A percentile compares a stretch with the other conserved stretches of the same genome.
These are phyloP conservation scores for Caenorhabditis uteleia DNA, from an alignment of 2,888 invertebrate species.

Conservation along the genomic window DNA sequence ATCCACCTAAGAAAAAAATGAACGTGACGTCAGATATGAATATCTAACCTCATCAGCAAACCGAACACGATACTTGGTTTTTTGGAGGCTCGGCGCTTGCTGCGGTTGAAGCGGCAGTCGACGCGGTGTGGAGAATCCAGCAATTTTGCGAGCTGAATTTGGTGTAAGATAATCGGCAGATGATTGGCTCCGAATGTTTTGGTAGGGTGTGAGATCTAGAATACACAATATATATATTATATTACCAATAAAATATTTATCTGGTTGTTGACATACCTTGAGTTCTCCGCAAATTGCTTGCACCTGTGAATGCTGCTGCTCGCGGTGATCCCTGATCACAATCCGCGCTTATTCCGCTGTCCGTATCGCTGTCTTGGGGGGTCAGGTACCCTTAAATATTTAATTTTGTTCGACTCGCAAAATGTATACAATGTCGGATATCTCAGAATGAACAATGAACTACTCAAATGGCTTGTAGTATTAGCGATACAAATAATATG, in stretches of 20 bases:
- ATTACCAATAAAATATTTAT: background rate
- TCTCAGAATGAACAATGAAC: too few relatives aligned
- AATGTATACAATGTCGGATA: too few relatives aligned
- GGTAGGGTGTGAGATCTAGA: slow-evolving; percentile 13
- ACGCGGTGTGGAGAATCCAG: slow-evolving; percentile 39
- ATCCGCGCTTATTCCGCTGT: slow-evolving; percentile 61
- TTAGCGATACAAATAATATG: too few relatives aligned
- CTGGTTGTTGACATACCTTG: slow-evolving; percentile 12
- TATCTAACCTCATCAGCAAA: slow-evolving; percentile 57
- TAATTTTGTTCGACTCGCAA: too few relatives aligned
- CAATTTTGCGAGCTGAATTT: slow-evolving; percentile 49
- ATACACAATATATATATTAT: too few relatives aligned
- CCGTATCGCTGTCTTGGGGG: slow-evolving; percentile 58
- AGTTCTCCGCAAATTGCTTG: too few relatives aligned
- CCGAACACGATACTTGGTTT: slow-evolving; percentile 53
- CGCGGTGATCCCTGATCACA: slow-evolving; percentile 52
- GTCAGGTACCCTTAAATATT: slow-evolving; percentile 39
- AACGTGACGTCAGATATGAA: background rate
- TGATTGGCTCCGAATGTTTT: slow-evolving; percentile 29
- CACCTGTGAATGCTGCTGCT: slow-evolving; percentile 3
- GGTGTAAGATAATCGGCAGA: slow-evolving; percentile 55
- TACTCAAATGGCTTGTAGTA: too few relatives aligned
- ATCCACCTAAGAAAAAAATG: slow-evolving; percentile 28
- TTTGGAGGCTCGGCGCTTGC: slow-evolving; percentile 10
- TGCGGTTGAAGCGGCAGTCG: slow-evolving; percentile 44